These are phyloP conservation scores for Cephalopholis sonnerati DNA, from an alignment of 2,113 vertebrate genomes.

Conservation along the genomic window DNA sequence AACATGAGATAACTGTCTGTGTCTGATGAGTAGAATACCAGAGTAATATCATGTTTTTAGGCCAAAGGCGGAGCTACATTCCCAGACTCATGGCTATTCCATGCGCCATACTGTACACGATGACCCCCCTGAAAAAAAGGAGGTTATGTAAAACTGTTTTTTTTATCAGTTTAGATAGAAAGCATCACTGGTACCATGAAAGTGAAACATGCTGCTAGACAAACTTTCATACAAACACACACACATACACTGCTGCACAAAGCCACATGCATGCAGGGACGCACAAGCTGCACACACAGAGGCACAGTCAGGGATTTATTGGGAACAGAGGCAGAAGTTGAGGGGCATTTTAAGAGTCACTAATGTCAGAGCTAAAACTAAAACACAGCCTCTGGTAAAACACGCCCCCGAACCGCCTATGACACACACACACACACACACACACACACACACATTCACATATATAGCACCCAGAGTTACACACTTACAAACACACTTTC, in stretches of 20 bases:
- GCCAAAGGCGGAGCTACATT: constrained; percentile 41
- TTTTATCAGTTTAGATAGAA: background rate
- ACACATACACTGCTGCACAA: constrained; percentile 2
- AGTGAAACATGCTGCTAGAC: background rate
- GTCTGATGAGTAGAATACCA: constrained; percentile 45
- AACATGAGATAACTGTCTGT: constrained; percentile 59
- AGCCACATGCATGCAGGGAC: constrained; percentile 27
- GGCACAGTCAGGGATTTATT: constrained; percentile 55
- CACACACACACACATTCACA: background rate
- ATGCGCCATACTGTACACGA: constrained; percentile 3
- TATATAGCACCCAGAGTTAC: constrained; percentile 9
- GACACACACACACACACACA: constrained; percentile 1
- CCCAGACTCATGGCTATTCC: constrained; percentile 57
- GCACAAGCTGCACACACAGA: constrained; percentile 35
- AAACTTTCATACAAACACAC: constrained; percentile 16
- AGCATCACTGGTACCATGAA: background rate
- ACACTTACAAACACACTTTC: constrained; percentile 26
- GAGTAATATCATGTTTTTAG: constrained; percentile 44
- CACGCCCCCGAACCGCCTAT: constrained; percentile 31
- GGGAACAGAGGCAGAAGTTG: constrained; percentile 55
- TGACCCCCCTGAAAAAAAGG: background rate
- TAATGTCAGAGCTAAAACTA: constrained; percentile 74
- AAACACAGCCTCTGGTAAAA: constrained; percentile 60
- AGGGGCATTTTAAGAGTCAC: constrained; percentile 60
- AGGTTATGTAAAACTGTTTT: background rate